Evolutionary conservation across 2,797 vertebrate genomes (phyloP), one percentile per base, ranked within the genome.

Genomic region (Tachyglossus aculeatus): DNA sequence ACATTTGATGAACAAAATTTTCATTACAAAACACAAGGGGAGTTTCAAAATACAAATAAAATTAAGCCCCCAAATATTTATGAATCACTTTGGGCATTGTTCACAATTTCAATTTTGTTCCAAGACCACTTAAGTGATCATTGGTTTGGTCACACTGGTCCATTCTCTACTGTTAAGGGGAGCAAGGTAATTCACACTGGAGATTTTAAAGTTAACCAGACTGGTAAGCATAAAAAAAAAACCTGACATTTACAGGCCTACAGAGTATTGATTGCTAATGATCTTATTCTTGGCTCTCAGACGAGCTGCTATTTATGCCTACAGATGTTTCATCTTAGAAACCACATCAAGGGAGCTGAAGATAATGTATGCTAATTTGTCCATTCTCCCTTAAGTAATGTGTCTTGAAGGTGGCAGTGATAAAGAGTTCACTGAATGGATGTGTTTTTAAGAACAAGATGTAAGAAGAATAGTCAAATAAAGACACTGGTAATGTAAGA

Each of bases 271-370:
- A 85, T 88, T 84, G 65, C 55, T 71, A 70, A 58, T 25, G 24
- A 57, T 10, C 2, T 47, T 32, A 11, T 67, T 77, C 59, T 39
- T 45, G 44, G 2, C 15, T 81, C 70, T 75, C 40, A 74, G 24
- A 59, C 29, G 37, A 67, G 12, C 21, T 83, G 14, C 66, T 83
- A 70, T 86, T 86, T 88, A 78, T 85, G 50, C 9, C 41, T 76
- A 50, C 70, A 82, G 63, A 80, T 69, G 21, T 75, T 81, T 80
- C 22, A 11, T 67, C 53, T 74, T 33, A 68, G 29, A 85, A 88
- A 67, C 6, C 22, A 81, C 61, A 86, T 81, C 75, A 90, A 86
- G 86, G 66, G 70, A 52, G 4, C 50, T 44, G 15, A 57, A 77
- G 43, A 68, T 70, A 60, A 78, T 67, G 31, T 48, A 84, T 73